Conservation (phyloP, 1,140 invertebrate genomes). For the Homarus americanus region DNA sequence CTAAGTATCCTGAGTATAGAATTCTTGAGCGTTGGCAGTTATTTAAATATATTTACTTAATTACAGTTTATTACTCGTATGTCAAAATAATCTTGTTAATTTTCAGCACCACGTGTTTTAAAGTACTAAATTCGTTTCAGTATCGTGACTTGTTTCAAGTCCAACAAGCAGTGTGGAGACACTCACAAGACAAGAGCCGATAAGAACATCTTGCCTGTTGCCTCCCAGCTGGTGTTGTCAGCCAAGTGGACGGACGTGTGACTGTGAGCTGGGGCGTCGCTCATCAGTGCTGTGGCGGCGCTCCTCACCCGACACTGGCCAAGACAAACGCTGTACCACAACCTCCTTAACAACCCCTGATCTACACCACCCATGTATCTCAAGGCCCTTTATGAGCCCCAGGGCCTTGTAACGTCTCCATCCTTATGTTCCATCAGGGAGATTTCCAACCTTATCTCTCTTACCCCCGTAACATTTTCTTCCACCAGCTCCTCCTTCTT, state of each 20-base stretch:
- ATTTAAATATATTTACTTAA: no score
- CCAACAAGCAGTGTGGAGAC: no score
- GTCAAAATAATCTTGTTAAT: no score
- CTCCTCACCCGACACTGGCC: background rate
- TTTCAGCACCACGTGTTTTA: no score
- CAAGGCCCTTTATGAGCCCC: background rate
- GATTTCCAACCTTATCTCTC: slow-evolving; percentile 22
- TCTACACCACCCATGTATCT: background rate
- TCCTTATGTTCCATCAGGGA: slow-evolving; percentile 13
- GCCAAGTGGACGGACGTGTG: background rate
- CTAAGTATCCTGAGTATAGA: no score
- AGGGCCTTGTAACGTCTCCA: background rate
- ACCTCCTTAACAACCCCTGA: background rate
- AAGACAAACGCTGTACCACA: background rate
- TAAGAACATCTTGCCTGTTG: background rate
- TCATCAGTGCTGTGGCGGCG: background rate
- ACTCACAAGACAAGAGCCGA: no score
- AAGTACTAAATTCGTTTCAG: no score
- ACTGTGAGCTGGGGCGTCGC: background rate
- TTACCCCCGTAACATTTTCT: background rate
- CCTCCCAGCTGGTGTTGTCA: background rate
- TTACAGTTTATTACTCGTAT: no score
- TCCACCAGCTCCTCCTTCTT: background rate
- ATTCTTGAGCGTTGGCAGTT: no score
- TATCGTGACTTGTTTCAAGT: no score